Percentiles rank a stretch among this genome's conserved stretches.
phyloP scores from a whole-genome alignment of 2,888 invertebrate species.

The Dynastes tityus region DNA sequence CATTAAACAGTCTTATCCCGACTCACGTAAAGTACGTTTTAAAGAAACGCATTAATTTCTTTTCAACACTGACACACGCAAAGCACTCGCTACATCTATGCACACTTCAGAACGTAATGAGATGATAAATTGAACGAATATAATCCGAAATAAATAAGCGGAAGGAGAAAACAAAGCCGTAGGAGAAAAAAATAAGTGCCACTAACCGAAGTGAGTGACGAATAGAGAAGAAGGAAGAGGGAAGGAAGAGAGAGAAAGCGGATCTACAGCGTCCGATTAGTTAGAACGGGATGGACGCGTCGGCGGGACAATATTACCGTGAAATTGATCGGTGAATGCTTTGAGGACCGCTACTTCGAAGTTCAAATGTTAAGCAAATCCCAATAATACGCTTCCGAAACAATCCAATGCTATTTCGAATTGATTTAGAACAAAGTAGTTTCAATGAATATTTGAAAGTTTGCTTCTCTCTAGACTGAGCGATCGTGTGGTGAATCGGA shows the following conservation, averaged over 20 bases:
- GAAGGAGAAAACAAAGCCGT: slow-evolving; percentile 65
- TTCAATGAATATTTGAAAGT: slow-evolving; percentile 42
- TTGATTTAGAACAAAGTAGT: slow-evolving; percentile 44
- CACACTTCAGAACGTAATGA: slow-evolving; percentile 65
- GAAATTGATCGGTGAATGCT: slow-evolving; percentile 68
- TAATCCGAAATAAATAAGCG: slow-evolving; percentile 71
- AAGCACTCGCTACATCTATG: slow-evolving; percentile 56
- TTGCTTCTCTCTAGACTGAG: not conserved
- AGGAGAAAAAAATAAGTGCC: not conserved
- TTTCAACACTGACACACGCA: not conserved
- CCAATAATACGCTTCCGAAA: slow-evolving; percentile 60
- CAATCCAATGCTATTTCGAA: slow-evolving; percentile 54
- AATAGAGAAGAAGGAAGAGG: slow-evolving; percentile 53
- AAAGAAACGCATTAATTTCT: not conserved
- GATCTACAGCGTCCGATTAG: not conserved
- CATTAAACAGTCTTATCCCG: no score
- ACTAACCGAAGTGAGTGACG: slow-evolving; percentile 29
- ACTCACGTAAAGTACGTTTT: no score
- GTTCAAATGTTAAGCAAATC: slow-evolving; percentile 68
- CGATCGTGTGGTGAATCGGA: not conserved
- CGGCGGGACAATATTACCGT: slow-evolving; percentile 69
- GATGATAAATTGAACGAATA: slow-evolving; percentile 71
- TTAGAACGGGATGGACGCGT: slow-evolving; percentile 49
- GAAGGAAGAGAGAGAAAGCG: slow-evolving; percentile 50
- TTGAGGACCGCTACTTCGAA: slow-evolving; percentile 63